Conservation (phyloP, 2,113 vertebrate genomes). For the Phyllostomus hastatus region DNA sequence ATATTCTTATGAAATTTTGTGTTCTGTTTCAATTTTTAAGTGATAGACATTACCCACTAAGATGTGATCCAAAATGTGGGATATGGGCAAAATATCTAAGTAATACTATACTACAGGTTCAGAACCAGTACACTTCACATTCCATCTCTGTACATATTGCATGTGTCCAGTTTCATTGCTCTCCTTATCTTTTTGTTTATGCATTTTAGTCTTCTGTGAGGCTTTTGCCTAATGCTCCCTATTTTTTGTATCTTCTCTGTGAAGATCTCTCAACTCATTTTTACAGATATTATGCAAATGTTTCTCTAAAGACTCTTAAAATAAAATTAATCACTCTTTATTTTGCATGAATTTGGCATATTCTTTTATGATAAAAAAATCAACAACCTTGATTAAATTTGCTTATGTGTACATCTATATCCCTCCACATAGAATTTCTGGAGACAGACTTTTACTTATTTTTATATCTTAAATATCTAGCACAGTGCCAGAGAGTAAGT, state of each 20-base stretch:
- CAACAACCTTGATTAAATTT: neutral
- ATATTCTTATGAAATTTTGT: neutral
- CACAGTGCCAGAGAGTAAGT: neutral
- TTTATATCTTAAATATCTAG: neutral
- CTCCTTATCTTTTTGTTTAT: neutral
- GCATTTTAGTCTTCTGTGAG: neutral
- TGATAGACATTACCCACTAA: neutral
- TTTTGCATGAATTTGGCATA: neutral
- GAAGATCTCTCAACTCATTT: neutral
- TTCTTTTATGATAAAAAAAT: neutral
- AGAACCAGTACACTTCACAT: neutral
- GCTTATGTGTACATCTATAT: neutral
- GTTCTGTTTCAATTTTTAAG: neutral
- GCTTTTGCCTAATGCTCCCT: neutral
- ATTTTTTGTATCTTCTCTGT: neutral
- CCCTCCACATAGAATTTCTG: neutral
- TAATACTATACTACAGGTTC: neutral
- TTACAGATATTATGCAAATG: neutral
- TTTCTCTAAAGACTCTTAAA: neutral
- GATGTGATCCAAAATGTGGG: neutral
- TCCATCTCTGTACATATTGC: neutral
- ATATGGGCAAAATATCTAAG: neutral
- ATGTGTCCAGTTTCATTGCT: neutral
- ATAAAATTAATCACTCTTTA: neutral
- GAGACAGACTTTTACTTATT: neutral